Base-by-base conservation (phyloP, 1,140 invertebrate species). In the Zaprionus davidi region DNA sequence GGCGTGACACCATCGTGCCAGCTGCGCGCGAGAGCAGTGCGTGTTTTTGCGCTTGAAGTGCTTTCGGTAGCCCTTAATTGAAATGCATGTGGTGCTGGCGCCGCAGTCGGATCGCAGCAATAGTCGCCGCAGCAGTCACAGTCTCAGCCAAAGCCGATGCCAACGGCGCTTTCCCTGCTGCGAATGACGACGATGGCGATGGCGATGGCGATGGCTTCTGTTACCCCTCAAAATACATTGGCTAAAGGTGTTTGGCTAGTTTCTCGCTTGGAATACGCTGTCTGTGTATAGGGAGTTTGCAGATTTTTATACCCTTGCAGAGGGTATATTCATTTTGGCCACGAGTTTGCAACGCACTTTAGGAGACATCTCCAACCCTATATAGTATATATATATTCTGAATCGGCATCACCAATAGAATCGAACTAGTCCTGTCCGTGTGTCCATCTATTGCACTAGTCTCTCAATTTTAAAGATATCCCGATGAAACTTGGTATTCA, bases 1-100 rank as follows among this genome's bases (percentile, higher is more conserved):
- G 74, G 74, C 74, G 74, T 76, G 67, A 17, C 71, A 53, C 41
- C 41, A 46, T 17, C n/a, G 41, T 17, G 51, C 38, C 46, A 53
- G 57, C 38, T 53, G 46, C 17, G 65, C 34, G 46, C 7, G 46
- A 51, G 78, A 81, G 73, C 83, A 74, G 82, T 76, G 87, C 81
- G 84, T 88, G 80, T 88, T 88, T 87, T 88, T 83, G 75, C 76
- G 72, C 76, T 85, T 73, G 68, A 82, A 87, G 80, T 87, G 84
- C 84, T 88, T 81, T 81, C 66, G 78, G 70, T 83, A 69, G 74
- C 84, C 80, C 84, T 87, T 87, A 87, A 87, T 87, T 87, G 84
- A 87, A 87, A 87, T 87, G 84, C 84, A 88, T 88, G 84, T 68
- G 84, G 75, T 69, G 74, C 71, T 57, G 44, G 36, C 44, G 65